Evolutionary conservation across 2,888 invertebrate species (phyloP).

Genomic region (Gari tellinella): DNA sequence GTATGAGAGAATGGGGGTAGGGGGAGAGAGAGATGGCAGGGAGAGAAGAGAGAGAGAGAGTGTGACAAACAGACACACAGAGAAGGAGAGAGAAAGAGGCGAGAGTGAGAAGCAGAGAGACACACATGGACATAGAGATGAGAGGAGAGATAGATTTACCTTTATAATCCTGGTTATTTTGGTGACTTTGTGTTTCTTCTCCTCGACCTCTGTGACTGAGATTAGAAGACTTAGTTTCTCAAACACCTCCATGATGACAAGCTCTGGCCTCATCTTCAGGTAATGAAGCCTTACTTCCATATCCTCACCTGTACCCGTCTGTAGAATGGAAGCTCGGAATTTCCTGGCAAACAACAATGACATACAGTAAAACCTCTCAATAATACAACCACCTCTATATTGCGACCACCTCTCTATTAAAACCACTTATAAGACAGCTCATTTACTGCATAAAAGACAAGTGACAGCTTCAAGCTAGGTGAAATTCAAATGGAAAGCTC

Average conservation of each 20-base stretch:
- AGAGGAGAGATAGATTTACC: conserved; percentile 1
- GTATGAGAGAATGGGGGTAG: too few relatives aligned
- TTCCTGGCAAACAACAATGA: conserved; percentile 58
- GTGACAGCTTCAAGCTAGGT: too few relatives aligned
- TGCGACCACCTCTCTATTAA: too few relatives aligned
- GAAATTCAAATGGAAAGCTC: too few relatives aligned
- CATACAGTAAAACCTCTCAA: too few relatives aligned
- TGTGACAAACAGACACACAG: too few relatives aligned
- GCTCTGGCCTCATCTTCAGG: conserved; percentile 68
- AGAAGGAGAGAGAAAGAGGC: neutral
- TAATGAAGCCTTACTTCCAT: conserved; percentile 71
- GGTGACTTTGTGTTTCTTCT: neutral
- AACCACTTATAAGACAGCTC: too few relatives aligned
- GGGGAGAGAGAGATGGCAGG: too few relatives aligned
- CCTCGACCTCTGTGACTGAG: conserved; percentile 16
- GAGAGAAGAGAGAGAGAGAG: too few relatives aligned
- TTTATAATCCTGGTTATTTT: conserved; percentile 8
- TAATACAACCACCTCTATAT: too few relatives aligned
- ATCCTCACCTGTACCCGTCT: conserved; percentile 46
- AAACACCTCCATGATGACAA: conserved; percentile 73
- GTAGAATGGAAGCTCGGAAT: conserved; percentile 70
- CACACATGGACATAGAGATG: too few relatives aligned
- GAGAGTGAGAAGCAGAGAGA: neutral
- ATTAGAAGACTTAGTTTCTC: conserved; percentile 63
- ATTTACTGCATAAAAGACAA: too few relatives aligned